Conservation (phyloP, 2,888 invertebrate genomes). For the Apantesis nais region DNA sequence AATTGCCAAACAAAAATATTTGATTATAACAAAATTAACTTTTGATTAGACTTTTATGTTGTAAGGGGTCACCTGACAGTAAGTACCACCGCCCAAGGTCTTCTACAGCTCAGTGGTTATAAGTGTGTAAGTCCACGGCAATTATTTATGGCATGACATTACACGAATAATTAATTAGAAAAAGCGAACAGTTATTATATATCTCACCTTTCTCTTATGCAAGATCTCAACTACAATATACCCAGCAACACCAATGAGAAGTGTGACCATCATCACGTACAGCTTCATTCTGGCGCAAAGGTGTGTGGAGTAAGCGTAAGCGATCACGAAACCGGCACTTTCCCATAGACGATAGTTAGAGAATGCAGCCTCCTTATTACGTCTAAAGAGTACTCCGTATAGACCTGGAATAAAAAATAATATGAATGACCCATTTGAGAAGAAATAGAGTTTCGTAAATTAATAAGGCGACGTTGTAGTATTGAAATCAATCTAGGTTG, state of each 20-base stretch:
- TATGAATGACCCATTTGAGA: not conserved
- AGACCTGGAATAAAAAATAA: slow-evolving; percentile 85
- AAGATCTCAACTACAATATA: slow-evolving; percentile 93
- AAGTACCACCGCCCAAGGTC: too few species aligned
- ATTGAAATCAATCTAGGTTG: too few species aligned
- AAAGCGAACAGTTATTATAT: too few species aligned
- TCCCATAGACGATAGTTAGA: slow-evolving; percentile 96
- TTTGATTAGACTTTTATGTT: too few species aligned
- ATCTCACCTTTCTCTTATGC: slow-evolving; percentile 91
- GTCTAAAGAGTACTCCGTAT: slow-evolving; percentile 93
- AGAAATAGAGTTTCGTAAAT: not conserved
- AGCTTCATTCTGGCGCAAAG: slow-evolving; percentile 94
- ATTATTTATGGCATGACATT: too few species aligned
- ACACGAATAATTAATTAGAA: too few species aligned
- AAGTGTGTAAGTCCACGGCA: too few species aligned
- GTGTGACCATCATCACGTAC: slow-evolving; percentile 92
- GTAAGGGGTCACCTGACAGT: too few species aligned
- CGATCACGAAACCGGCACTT: slow-evolving; percentile 94
- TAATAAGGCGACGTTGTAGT: not conserved
- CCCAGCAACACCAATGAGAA: slow-evolving; percentile 90
- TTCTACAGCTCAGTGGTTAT: too few species aligned
- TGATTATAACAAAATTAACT: too few species aligned
- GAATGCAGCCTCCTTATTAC: slow-evolving; percentile 96
- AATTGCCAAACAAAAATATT: too few species aligned
- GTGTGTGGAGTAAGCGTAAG: slow-evolving; percentile 95